Conservation (phyloP, 2,888 invertebrate genomes). For the Amblyjoppa fuscipennis region DNA sequence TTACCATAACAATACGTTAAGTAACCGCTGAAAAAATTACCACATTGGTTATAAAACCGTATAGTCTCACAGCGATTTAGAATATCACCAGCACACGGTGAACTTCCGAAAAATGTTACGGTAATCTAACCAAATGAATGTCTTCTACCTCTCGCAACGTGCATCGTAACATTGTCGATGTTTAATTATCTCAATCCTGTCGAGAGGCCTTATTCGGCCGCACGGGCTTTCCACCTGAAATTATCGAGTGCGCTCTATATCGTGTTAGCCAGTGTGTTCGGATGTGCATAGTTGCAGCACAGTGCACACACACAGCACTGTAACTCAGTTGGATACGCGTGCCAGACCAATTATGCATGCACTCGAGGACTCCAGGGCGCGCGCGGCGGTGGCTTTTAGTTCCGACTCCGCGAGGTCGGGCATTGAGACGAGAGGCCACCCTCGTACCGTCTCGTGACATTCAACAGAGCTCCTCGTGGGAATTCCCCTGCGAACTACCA, state of each 20-base stretch:
- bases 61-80: too few relatives aligned
- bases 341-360: slow-evolving; percentile 48
- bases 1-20: too few relatives aligned
- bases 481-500: background rate
- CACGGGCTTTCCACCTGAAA: slow-evolving; percentile 10
- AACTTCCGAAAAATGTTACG: too few relatives aligned
- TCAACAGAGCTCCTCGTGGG: slow-evolving; percentile 15
- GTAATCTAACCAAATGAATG: too few relatives aligned
- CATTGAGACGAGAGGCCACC: slow-evolving; percentile 16
- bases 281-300: background rate
- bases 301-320: slow-evolving; percentile 5
- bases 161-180: background rate
- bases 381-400: slow-evolving; percentile 28
- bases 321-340: slow-evolving; percentile 41
- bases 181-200: slow-evolving; percentile 8
- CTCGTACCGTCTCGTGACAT: slow-evolving; percentile 20
- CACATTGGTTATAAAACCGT: too few relatives aligned
- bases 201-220: background rate
- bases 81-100: too few relatives aligned
- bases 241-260: slow-evolving; percentile 4
- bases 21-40: too few relatives aligned
- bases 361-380: slow-evolving; percentile 34
- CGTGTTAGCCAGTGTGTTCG: background rate
- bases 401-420: slow-evolving; percentile 7
- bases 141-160: background rate